phyloP scores from a whole-genome alignment of 2,888 invertebrate species.

The Clepsis dumicolana region DNA sequence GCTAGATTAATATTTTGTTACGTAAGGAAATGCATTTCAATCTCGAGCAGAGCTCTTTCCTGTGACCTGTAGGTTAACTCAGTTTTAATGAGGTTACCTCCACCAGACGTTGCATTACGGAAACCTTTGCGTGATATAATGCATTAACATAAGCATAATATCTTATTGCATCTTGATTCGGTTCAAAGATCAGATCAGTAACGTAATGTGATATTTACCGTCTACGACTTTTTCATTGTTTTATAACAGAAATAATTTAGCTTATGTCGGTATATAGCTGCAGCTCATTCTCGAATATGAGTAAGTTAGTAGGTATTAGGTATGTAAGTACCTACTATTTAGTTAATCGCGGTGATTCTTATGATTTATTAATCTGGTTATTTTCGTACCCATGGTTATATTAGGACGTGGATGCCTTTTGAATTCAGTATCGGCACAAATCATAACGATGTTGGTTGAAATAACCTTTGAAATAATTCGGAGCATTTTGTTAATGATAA shows the following conservation, averaged over 20 bases:
- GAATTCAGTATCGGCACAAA: too few relatives aligned
- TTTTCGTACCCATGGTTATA: too few relatives aligned
- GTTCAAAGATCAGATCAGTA: constrained; percentile 22
- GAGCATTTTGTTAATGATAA: too few relatives aligned
- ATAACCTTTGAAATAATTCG: too few relatives aligned
- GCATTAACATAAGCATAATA: constrained; percentile 32
- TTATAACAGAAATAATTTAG: neutral
- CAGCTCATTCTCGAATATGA: too few relatives aligned
- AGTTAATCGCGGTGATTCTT: too few relatives aligned
- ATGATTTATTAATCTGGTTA: too few relatives aligned
- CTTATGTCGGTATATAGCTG: neutral
- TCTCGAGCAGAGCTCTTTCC: neutral
- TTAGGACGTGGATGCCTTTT: too few relatives aligned
- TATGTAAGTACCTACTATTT: too few relatives aligned
- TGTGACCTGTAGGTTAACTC: constrained; percentile 28
- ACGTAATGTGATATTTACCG: constrained; percentile 19
- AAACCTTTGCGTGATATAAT: constrained; percentile 38
- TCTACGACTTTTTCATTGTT: neutral
- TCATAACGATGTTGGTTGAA: too few relatives aligned
- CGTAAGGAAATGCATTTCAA: constrained; percentile 21
- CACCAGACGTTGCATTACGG: constrained; percentile 31
- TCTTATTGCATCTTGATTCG: constrained; percentile 23
- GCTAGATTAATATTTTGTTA: constrained; percentile 17
- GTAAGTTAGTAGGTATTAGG: neutral
- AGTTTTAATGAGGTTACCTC: constrained; percentile 25